A percentile compares a stretch with the other conserved stretches of the same genome.
These are phyloP conservation scores for Apamea sordens DNA, from an alignment of 2,888 invertebrate species.

Conservation along the genomic window DNA sequence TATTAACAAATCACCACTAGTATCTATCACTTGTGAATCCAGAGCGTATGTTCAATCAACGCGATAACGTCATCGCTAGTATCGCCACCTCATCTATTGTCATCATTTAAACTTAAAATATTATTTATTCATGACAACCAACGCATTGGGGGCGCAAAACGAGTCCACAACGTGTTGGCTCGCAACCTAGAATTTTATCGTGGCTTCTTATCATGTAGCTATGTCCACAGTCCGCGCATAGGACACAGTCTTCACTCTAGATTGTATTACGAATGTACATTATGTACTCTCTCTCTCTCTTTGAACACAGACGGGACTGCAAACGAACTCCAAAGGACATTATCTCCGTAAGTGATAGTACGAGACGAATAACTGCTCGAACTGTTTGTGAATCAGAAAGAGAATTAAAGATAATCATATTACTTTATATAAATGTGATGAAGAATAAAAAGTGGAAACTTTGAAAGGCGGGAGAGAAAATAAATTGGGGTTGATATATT, in stretches of 20 bases:
- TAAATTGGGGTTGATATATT: conserved; percentile 85
- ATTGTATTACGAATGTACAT: conserved; percentile 41
- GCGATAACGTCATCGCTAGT: conserved; percentile 5
- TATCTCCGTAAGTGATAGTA: conserved; percentile 43
- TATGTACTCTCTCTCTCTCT: conserved; percentile 21
- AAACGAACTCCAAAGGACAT: conserved; percentile 40
- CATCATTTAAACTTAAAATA: not conserved
- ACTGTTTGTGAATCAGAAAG: conserved; percentile 33
- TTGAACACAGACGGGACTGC: conserved; percentile 26
- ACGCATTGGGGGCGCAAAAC: conserved; percentile 2
- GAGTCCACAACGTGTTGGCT: conserved; percentile 26
- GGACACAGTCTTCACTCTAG: conserved; percentile 15
- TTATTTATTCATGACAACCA: conserved; percentile 13
- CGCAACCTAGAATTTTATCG: conserved; percentile 51
- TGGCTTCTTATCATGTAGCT: conserved; percentile 43
- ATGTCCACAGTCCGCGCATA: conserved; percentile 32
- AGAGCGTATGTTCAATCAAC: not conserved
- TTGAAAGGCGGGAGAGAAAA: conserved; percentile 81
- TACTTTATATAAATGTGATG: conserved; percentile 50
- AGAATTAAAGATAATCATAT: conserved; percentile 47
- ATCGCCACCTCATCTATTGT: not conserved
- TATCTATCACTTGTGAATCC: not conserved
- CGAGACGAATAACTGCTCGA: conserved; percentile 25
- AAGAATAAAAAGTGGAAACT: conserved; percentile 73
- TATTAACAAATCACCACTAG: not conserved